Base-by-base conservation (phyloP, 53 echinoderm and acorn worm species). In the Hippasteria phrygiana region DNA sequence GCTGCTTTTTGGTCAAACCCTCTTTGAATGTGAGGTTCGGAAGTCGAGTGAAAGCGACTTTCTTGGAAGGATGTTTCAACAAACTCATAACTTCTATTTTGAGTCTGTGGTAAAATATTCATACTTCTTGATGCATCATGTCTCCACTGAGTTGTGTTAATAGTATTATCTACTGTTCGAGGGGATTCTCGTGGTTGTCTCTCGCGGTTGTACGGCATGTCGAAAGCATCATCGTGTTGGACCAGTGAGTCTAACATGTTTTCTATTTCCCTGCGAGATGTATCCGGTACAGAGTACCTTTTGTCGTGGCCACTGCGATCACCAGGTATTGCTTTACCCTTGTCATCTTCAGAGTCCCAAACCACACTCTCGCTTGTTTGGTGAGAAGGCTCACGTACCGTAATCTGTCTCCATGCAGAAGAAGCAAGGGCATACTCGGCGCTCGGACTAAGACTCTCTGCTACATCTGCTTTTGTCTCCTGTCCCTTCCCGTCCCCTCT, bases 301-400 rank as follows among this genome's bases (percentile, higher is more conserved):
- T 43, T 82, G 47, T 63, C 43, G 0, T 46, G 59, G 13, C 31
- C 76, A 33, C 35, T 12, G 37, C 35, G 77, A 55, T 36, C 9
- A 13, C 26, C 28, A 29, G 18, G 48, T 32, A 17, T 66, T 12
- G 18, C 12, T 32, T 24, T 32, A 13, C 29, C 55, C 24, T 7
- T 82, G 46, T 82, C 82, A 42, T 82, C 82, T 18, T 66, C 82
- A 65, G 82, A 82, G 66, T 82, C 82, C 82, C 82, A 82, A 8
- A 82, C 42, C 0, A 62, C 82, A 65, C 82, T 82, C 43, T 82
- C 82, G 5, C 28, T 17, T 1, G 82, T 12, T 43, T 18, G 64
- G 14, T 37, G 55, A 40, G 28, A 28, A 10, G 55, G 54, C 6
- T 29, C 82, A 9, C 43, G 65, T 22, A 66, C 33, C 9, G 82